Evolutionary conservation across 2,888 invertebrate genomes (phyloP).

Genomic region (Amphipyra berbera): DNA sequence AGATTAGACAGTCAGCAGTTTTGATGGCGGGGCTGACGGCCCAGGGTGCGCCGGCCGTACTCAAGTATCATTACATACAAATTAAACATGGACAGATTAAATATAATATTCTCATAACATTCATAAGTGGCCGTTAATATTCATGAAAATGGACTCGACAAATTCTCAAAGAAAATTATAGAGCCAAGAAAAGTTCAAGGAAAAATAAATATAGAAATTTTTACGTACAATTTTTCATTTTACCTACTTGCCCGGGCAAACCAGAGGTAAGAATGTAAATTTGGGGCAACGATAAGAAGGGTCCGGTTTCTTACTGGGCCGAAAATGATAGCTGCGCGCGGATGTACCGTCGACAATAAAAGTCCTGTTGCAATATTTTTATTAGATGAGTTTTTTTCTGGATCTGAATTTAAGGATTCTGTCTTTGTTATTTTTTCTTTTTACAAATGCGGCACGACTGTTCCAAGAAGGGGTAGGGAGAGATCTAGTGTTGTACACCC

Average conservation of each 20-base stretch:
- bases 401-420: too few relatives aligned
- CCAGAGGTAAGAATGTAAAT: slow-evolving; percentile 64
- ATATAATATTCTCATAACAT: neutral
- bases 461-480: too few relatives aligned
- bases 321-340: slow-evolving; percentile 53
- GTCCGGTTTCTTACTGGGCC: slow-evolving; percentile 57
- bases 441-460: too few relatives aligned
- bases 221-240: slow-evolving; percentile 58
- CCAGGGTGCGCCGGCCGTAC: too few relatives aligned
- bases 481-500: too few relatives aligned
- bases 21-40: too few relatives aligned
- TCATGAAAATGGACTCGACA: slow-evolving; percentile 22
- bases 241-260: slow-evolving; percentile 22
- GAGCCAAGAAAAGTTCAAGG: slow-evolving; percentile 24
- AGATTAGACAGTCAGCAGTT: too few relatives aligned
- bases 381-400: neutral
- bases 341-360: slow-evolving; percentile 31
- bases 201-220: slow-evolving; percentile 51
- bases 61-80: too few relatives aligned
- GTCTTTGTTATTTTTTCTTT: too few relatives aligned
- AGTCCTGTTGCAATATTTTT: slow-evolving; percentile 14
- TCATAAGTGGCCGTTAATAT: slow-evolving; percentile 33
- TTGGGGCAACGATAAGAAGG: slow-evolving; percentile 55
- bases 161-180: slow-evolving; percentile 28
- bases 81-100: too few relatives aligned